Conservation (phyloP, 2,113 vertebrate species). For the Chrysochloris asiatica region DNA sequence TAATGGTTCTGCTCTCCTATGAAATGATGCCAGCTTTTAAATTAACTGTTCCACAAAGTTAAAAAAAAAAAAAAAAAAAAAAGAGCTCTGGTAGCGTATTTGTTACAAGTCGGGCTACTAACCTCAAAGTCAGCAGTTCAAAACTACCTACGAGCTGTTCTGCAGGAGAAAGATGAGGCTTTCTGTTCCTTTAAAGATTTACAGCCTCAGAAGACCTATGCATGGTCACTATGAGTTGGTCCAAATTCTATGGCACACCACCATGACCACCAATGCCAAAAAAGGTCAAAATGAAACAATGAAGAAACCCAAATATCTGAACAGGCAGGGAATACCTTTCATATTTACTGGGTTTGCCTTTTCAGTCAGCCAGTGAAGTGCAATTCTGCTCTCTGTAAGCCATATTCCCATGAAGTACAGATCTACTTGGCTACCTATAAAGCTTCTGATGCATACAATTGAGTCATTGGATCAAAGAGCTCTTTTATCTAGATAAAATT, state of each 20-base stretch:
- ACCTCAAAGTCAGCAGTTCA: no score
- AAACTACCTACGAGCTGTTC: no score
- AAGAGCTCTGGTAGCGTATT: no score
- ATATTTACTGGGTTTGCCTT: neutral
- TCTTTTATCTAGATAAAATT: constrained; percentile 13
- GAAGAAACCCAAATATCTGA: neutral
- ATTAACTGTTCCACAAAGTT: neutral
- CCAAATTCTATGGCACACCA: no score
- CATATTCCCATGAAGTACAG: neutral
- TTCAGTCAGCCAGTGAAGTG: neutral
- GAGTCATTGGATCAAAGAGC: neutral
- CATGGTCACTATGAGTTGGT: no score
- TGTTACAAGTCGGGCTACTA: no score
- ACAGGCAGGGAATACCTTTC: neutral
- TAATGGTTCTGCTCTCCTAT: neutral
- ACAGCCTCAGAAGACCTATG: no score
- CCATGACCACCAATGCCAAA: neutral
- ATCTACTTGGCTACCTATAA: neutral
- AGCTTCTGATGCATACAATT: neutral
- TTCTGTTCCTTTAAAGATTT: no score
- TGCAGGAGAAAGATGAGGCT: no score
- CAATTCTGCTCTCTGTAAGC: neutral
- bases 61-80: no score
- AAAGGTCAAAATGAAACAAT: neutral
- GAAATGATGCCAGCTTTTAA: constrained; percentile 31